Percentiles rank a stretch among this genome's conserved stretches.
These are phyloP conservation scores for Thumatha senex DNA, from an alignment of 2,888 invertebrate species.

Conservation along the genomic window DNA sequence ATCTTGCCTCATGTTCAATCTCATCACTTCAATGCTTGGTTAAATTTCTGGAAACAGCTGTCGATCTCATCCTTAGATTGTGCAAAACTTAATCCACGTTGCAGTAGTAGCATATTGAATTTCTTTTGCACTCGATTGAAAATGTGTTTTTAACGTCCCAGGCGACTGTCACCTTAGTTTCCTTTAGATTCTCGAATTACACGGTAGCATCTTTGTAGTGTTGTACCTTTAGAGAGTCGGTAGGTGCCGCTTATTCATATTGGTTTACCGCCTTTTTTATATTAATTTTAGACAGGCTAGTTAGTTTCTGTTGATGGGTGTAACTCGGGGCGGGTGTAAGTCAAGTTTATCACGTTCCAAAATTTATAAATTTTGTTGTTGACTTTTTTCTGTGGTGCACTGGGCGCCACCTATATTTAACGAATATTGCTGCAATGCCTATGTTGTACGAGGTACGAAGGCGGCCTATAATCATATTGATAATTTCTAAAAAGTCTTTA, in stretches of 20 bases:
- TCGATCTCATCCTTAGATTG: constrained; percentile 69
- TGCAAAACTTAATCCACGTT: constrained; percentile 78
- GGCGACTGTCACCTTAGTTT: constrained; percentile 78
- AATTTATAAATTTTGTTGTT: neutral
- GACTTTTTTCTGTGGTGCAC: too few relatives aligned
- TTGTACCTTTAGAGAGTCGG: constrained; percentile 61
- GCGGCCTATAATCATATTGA: too few relatives aligned
- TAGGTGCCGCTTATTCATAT: constrained; percentile 60
- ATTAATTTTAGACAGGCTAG: constrained; percentile 37
- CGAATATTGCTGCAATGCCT: too few relatives aligned
- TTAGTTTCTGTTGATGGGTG: constrained; percentile 63
- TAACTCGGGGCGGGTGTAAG: constrained; percentile 61
- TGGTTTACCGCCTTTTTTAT: constrained; percentile 57
- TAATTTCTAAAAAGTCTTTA: too few relatives aligned
- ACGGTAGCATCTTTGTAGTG: constrained; percentile 75
- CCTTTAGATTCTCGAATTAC: constrained; percentile 74
- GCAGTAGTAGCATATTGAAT: constrained; percentile 74
- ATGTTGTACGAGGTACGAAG: too few relatives aligned
- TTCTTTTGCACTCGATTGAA: constrained; percentile 76
- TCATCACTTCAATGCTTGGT: constrained; percentile 61
- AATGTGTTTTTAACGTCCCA: constrained; percentile 69
- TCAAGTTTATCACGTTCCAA: constrained; percentile 53
- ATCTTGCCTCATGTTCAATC: constrained; percentile 51
- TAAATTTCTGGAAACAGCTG: constrained; percentile 75
- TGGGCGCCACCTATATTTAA: too few relatives aligned